phyloP scores from a whole-genome alignment of 2,888 invertebrate species.

The Rhynchonema sp. region DNA sequence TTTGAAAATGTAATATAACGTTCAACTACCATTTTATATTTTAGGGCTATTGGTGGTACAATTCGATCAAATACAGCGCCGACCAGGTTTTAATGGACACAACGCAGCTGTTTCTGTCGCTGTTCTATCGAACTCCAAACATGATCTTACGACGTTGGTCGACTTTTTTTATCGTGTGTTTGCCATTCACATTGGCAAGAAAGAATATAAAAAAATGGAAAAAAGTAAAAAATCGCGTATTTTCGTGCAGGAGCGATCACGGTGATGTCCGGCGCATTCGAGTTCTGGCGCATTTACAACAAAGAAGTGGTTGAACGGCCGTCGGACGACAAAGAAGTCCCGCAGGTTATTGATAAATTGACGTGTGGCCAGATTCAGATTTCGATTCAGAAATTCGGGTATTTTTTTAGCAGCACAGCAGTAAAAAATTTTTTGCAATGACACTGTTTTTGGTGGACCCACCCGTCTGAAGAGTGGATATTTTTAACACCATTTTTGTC shows the following conservation, averaged over 20 bases:
- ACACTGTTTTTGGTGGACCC: too few relatives aligned
- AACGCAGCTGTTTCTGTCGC: conserved; percentile 84
- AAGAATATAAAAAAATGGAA: neutral
- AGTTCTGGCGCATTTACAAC: conserved; percentile 82
- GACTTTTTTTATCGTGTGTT: neutral
- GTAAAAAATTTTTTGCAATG: too few relatives aligned
- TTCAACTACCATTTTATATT: conserved; percentile 7
- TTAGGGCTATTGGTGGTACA: conserved; percentile 92
- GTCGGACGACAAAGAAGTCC: conserved; percentile 83
- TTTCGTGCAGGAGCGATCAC: conserved; percentile 54
- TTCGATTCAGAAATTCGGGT: too few relatives aligned
- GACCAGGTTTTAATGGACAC: conserved; percentile 82
- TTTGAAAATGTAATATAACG: neutral
- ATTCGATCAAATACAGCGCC: conserved; percentile 84
- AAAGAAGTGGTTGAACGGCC: conserved; percentile 76
- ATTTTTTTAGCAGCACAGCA: too few relatives aligned
- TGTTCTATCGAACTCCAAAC: conserved; percentile 81
- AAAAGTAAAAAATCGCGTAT: neutral
- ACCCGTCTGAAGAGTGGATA: too few relatives aligned
- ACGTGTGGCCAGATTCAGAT: too few relatives aligned
- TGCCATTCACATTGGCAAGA: too few relatives aligned
- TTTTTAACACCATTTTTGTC: too few relatives aligned
- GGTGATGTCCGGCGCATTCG: conserved; percentile 86
- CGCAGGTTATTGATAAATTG: too few relatives aligned
- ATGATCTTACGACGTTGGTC: conserved; percentile 65